Percentiles rank a stretch among this genome's conserved stretches.
Conservation (phyloP, 2,797 vertebrate species). For the Pseudotriccus pelzelni region DNA sequence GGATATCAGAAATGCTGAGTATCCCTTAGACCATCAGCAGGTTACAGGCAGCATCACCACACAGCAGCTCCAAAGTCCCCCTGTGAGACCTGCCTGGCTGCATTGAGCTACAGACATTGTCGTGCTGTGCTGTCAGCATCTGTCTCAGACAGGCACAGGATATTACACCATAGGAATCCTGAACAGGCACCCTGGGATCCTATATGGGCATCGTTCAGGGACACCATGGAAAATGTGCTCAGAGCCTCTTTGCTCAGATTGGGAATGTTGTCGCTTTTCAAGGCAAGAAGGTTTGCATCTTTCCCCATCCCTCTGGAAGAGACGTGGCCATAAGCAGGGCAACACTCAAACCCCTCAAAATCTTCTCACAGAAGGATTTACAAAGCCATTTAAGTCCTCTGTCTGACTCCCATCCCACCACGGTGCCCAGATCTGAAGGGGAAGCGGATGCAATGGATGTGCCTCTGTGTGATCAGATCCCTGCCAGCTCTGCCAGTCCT, state of each 20-base stretch:
- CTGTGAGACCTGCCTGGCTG: background rate
- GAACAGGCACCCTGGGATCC: background rate
- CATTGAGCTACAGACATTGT: fast-evolving
- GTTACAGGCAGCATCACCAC: fast-evolving
- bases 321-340: fast-evolving
- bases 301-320: background rate
- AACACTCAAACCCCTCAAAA: background rate
- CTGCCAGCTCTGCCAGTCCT: background rate
- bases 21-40: too few species aligned
- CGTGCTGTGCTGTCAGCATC: fast-evolving
- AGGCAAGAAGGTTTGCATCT: background rate
- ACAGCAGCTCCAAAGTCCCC: background rate
- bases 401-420: background rate
- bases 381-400: background rate
- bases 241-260: background rate
- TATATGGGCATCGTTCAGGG: background rate
- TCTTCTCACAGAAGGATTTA: background rate
- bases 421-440: fast-evolving
- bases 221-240: background rate
- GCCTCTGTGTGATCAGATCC: fast-evolving
- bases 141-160: fast-evolving
- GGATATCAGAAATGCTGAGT: fast-evolving
- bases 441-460: background rate
- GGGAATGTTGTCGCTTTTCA: background rate
- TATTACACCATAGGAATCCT: background rate